Evolutionary conservation across 2,113 vertebrate species (phyloP).

Genomic region (Phyllostomus discolor): DNA sequence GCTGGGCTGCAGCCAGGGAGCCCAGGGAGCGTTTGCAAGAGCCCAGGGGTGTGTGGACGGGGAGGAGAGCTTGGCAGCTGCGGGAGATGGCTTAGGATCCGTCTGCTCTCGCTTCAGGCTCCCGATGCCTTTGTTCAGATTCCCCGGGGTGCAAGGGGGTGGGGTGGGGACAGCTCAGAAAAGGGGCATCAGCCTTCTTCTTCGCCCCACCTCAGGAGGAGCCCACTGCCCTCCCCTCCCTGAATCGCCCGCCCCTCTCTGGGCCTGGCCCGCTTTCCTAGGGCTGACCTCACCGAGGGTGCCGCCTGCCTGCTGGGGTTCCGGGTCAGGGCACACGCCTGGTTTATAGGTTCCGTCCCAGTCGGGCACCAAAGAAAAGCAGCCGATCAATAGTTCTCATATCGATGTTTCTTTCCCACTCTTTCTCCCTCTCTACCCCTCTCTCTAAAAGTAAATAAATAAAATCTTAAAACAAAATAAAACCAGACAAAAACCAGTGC

Average conservation of each 20-base stretch:
- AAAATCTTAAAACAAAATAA: no score
- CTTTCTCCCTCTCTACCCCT: no score
- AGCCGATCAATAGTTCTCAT: no score
- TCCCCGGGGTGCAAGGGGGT: not conserved
- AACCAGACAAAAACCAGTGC: not conserved
- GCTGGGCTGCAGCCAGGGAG: constrained; percentile 38
- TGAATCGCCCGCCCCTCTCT: not conserved
- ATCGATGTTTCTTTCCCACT: no score
- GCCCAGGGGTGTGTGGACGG: not conserved
- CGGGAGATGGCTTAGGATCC: not conserved
- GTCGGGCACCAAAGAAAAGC: no score
- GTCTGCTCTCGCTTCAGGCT: not conserved
- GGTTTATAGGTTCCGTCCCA: no score
- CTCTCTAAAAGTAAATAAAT: no score
- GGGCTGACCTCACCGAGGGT: not conserved
- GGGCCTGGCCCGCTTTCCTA: fast-evolving
- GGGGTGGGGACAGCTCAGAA: not conserved
- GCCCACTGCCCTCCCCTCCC: not conserved
- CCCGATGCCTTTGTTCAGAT: constrained; percentile 62
- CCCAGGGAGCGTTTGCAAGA: constrained; percentile 26
- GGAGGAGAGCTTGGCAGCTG: constrained; percentile 27
- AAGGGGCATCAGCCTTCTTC: not conserved
- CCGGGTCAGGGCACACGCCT: no score
- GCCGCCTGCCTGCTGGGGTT: not conserved
- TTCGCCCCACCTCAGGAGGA: not conserved